phyloP scores from a whole-genome alignment of 2,113 vertebrate genomes.

The Sclerurus mexicanus region DNA sequence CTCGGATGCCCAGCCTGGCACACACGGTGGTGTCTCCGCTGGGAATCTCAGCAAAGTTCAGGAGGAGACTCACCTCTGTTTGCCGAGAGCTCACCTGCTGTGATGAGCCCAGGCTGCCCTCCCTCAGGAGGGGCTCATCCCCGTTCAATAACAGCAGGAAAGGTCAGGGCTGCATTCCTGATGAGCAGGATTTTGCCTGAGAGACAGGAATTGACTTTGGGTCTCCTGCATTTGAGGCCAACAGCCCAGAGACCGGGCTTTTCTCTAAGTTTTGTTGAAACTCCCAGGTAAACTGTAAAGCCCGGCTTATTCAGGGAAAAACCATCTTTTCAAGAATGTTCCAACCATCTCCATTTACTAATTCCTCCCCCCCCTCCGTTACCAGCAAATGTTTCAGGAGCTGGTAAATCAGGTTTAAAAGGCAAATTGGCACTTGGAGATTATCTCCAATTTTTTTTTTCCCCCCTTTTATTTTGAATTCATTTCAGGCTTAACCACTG shows the following conservation, averaged over 20 bases:
- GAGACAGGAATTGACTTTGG: not conserved
- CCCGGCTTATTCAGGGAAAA: not conserved
- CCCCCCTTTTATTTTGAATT: not conserved
- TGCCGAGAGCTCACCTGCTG: not conserved
- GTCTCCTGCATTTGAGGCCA: not conserved
- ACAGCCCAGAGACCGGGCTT: not conserved
- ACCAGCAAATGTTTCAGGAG: not conserved
- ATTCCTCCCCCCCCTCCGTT: not conserved
- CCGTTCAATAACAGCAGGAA: not conserved
- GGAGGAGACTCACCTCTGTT: not conserved
- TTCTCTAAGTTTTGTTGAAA: not conserved
- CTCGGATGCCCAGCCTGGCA: not conserved
- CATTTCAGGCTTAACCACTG: not conserved
- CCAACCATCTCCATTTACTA: not conserved
- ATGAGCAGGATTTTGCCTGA: not conserved
- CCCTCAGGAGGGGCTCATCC: not conserved
- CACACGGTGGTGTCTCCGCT: fast-evolving
- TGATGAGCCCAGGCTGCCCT: not conserved
- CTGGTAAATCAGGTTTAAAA: conserved; percentile 2
- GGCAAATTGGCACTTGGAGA: not conserved
- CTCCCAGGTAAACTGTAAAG: not conserved
- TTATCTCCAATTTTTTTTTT: not conserved
- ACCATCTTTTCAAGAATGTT: not conserved
- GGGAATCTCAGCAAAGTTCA: conserved; percentile 63
- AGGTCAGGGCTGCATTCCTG: conserved; percentile 39